phyloP scores from a whole-genome alignment of 1,140 invertebrate species.

The Ptiloglossa arizonensis region DNA sequence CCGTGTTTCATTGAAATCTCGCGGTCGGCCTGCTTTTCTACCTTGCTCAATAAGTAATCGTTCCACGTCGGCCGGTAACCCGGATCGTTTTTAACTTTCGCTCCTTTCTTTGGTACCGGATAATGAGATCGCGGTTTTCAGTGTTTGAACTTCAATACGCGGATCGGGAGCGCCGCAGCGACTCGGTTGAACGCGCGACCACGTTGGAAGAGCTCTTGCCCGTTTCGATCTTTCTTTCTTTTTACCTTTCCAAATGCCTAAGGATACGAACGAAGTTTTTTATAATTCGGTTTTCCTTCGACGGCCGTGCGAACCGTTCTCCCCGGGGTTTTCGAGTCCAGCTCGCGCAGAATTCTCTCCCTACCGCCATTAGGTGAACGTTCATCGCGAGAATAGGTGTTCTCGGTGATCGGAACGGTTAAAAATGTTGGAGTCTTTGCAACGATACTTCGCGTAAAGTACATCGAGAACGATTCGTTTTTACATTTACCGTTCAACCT shows the following conservation, averaged over 20 bases:
- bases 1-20: constrained; percentile 54
- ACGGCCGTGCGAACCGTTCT: too few species aligned
- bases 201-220: background rate
- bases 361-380: too few species aligned
- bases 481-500: too few species aligned
- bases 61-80: background rate
- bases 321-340: too few species aligned
- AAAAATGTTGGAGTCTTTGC: too few species aligned
- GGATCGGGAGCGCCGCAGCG: background rate
- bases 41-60: constrained; percentile 54
- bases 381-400: too few species aligned
- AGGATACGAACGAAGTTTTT: background rate
- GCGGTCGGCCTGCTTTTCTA: constrained; percentile 22
- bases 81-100: background rate
- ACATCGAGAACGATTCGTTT: too few species aligned
- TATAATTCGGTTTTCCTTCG: too few species aligned
- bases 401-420: too few species aligned
- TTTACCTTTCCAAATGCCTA: background rate
- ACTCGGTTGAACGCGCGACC: too few species aligned
- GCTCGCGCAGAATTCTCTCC: too few species aligned
- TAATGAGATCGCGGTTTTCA: constrained; percentile 13
- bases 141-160: background rate
- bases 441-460: too few species aligned
- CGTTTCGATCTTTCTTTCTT: background rate
- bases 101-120: background rate